These are phyloP conservation scores for Eulemur rubriventer DNA, from an alignment of 2,797 vertebrate genomes.

Conservation along the genomic window DNA sequence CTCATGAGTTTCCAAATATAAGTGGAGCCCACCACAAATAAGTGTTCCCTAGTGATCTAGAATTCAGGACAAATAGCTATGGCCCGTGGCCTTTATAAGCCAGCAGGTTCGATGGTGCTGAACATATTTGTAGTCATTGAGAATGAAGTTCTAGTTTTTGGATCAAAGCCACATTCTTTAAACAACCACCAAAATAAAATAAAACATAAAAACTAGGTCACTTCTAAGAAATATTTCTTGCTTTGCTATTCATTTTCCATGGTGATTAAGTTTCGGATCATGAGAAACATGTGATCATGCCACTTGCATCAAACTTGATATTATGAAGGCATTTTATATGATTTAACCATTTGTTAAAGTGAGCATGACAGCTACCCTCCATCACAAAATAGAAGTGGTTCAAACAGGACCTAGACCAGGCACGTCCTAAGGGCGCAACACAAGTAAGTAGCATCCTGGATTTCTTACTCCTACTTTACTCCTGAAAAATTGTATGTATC, in stretches of 20 bases:
- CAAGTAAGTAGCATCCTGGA: neutral
- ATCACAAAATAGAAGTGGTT: neutral
- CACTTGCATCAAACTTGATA: neutral
- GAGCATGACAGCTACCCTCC: neutral
- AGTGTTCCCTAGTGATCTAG: neutral
- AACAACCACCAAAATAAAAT: neutral
- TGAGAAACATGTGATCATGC: neutral
- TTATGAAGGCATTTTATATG: neutral
- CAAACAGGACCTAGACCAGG: neutral
- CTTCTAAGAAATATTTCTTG: neutral
- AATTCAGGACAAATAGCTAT: neutral
- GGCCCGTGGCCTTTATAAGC: neutral
- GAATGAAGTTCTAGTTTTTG: neutral
- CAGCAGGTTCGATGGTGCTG: neutral
- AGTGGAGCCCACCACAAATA: neutral
- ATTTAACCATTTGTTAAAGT: neutral
- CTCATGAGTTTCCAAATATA: neutral
- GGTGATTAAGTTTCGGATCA: neutral
- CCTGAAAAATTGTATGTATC: neutral
- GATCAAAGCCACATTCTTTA: neutral
- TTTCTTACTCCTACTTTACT: neutral
- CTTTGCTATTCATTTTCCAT: neutral
- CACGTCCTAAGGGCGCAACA: rapidly evolving
- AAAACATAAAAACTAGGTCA: neutral
- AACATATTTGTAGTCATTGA: neutral